A percentile compares a stretch with the other conserved stretches of the same genome.
Evolutionary conservation across 2,797 vertebrate species (phyloP).

Genomic region (Aplochiton taeniatus): DNA sequence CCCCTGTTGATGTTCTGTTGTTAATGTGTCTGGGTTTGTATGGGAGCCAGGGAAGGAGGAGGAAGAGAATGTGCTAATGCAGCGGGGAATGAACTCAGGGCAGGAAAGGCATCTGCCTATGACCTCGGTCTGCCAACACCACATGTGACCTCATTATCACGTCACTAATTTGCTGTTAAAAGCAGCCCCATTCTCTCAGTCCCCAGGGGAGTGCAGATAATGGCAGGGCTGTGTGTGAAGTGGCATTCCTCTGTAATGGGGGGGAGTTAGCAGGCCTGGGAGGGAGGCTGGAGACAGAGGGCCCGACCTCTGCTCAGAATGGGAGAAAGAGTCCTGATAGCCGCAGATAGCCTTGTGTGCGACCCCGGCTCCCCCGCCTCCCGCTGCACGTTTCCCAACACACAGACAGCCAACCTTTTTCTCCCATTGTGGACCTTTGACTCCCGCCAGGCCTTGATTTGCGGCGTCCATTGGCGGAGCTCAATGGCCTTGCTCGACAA

Average conservation of each 20-base stretch:
- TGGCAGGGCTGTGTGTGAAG: constrained; percentile 70
- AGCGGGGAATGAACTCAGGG: constrained; percentile 44
- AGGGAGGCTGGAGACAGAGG: constrained; percentile 50
- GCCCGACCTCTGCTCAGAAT: constrained; percentile 67
- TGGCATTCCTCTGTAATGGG: constrained; percentile 76
- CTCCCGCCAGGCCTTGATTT: constrained; percentile 88
- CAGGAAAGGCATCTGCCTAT: constrained; percentile 59
- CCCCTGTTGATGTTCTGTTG: too few relatives aligned
- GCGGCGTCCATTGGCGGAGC: constrained; percentile 82
- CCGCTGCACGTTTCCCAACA: constrained; percentile 35
- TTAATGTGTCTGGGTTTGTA: constrained; percentile 14
- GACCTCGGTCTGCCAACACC: constrained; percentile 62
- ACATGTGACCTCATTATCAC: constrained; percentile 73
- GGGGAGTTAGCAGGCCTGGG: constrained; percentile 66
- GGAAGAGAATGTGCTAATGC: constrained; percentile 30
- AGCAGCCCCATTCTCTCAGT: constrained; percentile 67
- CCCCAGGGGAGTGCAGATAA: constrained; percentile 54
- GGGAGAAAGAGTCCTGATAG: constrained; percentile 65
- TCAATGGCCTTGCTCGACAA: constrained; percentile 87
- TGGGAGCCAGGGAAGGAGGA: constrained; percentile 12
- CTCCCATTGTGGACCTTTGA: constrained; percentile 90
- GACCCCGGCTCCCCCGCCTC: constrained; percentile 40
- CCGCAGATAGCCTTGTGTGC: constrained; percentile 64
- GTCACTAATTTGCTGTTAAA: constrained; percentile 80
- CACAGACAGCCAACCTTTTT: constrained; percentile 71